Conservation (phyloP, 2,888 invertebrate species). For the Xylophagus ater region DNA sequence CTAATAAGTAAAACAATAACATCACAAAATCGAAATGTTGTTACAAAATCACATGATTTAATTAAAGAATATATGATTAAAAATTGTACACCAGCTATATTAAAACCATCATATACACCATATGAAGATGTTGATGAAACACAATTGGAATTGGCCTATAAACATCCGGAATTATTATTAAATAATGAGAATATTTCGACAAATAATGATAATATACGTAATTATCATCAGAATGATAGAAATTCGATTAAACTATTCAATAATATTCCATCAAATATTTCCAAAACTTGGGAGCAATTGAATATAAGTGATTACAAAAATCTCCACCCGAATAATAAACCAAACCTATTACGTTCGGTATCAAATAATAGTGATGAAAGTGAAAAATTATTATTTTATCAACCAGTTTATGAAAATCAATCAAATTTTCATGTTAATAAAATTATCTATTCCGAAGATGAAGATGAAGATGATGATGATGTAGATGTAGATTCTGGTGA, state of each 20-base stretch:
- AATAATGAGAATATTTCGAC: slow-evolving; percentile 22
- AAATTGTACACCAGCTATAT: slow-evolving; percentile 17
- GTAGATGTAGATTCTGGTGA: slow-evolving; percentile 8
- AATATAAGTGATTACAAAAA: slow-evolving; percentile 5
- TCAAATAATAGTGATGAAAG: slow-evolving; percentile 17
- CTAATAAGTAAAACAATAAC: too few species aligned
- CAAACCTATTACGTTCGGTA: slow-evolving; percentile 6
- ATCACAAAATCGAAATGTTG: too few species aligned
- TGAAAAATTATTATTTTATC: slow-evolving; percentile 15
- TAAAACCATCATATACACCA: slow-evolving; percentile 15
- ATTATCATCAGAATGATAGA: not conserved
- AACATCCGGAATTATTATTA: slow-evolving; percentile 37
- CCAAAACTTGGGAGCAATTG: slow-evolving; percentile 21
- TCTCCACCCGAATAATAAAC: not conserved
- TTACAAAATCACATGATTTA: slow-evolving; percentile 16
- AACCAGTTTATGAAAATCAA: slow-evolving; percentile 14
- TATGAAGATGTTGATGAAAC: slow-evolving; percentile 15
- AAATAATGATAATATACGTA: not conserved
- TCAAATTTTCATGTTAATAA: slow-evolving; percentile 19
- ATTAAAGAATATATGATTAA: slow-evolving; percentile 20
- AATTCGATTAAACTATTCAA: slow-evolving; percentile 12
- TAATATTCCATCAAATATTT: slow-evolving; percentile 18
- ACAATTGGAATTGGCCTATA: slow-evolving; percentile 29
- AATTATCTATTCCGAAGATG: slow-evolving; percentile 14
- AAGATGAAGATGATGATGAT: slow-evolving; percentile 6